phyloP scores from a whole-genome alignment of 2,888 invertebrate genomes.

The Deladenus siricidicola region DNA sequence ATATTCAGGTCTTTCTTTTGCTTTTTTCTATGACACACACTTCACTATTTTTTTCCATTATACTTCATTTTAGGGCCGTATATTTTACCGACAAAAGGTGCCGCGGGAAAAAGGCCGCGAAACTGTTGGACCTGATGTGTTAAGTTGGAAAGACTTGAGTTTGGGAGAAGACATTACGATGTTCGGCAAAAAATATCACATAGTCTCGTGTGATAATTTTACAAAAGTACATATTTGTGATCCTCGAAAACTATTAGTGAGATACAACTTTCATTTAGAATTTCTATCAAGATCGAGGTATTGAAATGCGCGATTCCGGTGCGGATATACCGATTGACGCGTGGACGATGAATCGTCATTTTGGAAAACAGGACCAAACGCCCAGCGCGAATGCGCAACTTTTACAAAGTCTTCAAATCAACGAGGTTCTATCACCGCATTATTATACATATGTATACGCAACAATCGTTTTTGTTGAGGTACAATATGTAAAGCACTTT shows the following conservation, averaged over 20 bases:
- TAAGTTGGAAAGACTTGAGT: slow-evolving; percentile 24
- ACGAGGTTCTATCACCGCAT: background rate
- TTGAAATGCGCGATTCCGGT: slow-evolving; percentile 8
- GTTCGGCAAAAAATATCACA: slow-evolving; percentile 23
- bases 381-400: too few species aligned
- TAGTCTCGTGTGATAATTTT: slow-evolving; percentile 27
- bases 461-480: too few species aligned
- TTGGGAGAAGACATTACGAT: slow-evolving; percentile 20
- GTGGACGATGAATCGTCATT: slow-evolving; percentile 17
- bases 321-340: slow-evolving; percentile 27
- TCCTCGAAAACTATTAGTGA: background rate
- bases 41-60: too few species aligned
- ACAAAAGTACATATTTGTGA: slow-evolving; percentile 10
- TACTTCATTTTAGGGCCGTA: slow-evolving; percentile 18
- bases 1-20: slow-evolving; percentile 12
- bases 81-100: slow-evolving; percentile 22
- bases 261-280: too few species aligned
- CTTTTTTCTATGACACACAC: too few species aligned
- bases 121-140: slow-evolving; percentile 21
- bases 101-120: slow-evolving; percentile 12
- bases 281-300: slow-evolving; percentile 26
- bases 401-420: background rate
- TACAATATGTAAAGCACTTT: too few species aligned
- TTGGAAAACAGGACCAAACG: too few species aligned
- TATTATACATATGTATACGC: too few species aligned